Base-by-base conservation (phyloP, 2,797 vertebrate species). In the Streptopelia turtur region DNA sequence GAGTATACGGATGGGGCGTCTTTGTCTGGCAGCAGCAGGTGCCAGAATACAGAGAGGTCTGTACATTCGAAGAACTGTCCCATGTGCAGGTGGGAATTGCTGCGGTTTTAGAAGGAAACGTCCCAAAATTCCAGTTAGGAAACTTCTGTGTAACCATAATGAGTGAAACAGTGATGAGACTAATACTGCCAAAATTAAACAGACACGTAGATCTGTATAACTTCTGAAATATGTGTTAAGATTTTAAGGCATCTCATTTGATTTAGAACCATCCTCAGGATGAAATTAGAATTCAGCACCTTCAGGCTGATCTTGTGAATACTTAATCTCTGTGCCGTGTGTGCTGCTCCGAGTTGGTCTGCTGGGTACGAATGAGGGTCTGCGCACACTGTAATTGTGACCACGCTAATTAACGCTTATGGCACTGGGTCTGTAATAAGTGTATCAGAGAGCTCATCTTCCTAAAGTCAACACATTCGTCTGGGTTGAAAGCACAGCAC, bases 141-240 rank as follows among this genome's bases (percentile, higher is more conserved):
- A 90, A 23, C 23, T 43, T 79, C 10, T 70, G 31, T 50, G 17
- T 53, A 35, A 49, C 21, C 11, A 47, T 56, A 33, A 4, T 70
- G 61, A 55, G 47, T 49, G 47, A 59, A 81, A 52, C 41, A 71
- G 17, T 28, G 37, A 37, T 59, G 47, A 74, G 78, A 71, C 10
- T 63, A 59, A 60, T 74, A 33, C 22, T 47, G 41, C n/a, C 53
- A 80, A 74, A 93, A 89, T 78, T 76, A 82, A 90, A 87, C 84
- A 33, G 10, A 31, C 4, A 13, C 37, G 4, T 52, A 10, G 21
- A 4, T 52, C 6, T 63, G 18, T 47, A 21, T 16, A 31, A 52
- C 53, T 87, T 86, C 50, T 79, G 76, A 93, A 66, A n/a, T 9
- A 4, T 10, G 4, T 60, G n/a, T 65, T 82, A 30, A 47, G 33